Evolutionary conservation across 2,888 invertebrate genomes (phyloP).

Genomic region (Meghimatium bilineatum): DNA sequence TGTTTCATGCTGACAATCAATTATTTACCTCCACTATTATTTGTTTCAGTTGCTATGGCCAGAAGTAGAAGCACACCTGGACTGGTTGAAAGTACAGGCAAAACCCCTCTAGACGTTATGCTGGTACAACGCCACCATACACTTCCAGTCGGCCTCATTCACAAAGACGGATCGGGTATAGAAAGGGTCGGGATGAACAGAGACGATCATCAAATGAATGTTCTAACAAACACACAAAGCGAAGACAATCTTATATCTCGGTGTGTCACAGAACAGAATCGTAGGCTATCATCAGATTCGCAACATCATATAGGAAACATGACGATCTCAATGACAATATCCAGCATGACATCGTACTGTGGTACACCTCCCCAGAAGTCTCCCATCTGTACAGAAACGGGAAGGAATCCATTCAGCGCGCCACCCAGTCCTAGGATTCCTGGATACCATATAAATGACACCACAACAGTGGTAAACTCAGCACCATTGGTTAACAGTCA

Average conservation of each 20-base stretch:
- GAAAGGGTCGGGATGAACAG: constrained; percentile 37
- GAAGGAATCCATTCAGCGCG: constrained; percentile 79
- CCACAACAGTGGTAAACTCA: constrained; percentile 53
- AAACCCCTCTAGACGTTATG: constrained; percentile 82
- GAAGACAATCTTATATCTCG: constrained; percentile 54
- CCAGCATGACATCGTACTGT: constrained; percentile 69
- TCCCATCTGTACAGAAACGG: constrained; percentile 47
- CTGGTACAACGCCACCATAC: constrained; percentile 67
- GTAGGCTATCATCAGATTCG: constrained; percentile 57
- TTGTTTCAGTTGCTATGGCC: constrained; percentile 86
- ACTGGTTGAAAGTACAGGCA: constrained; percentile 93
- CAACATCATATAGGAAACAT: constrained; percentile 55
- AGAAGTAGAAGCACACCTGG: constrained; percentile 96
- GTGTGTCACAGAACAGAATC: constrained; percentile 46
- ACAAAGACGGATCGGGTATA: constrained; percentile 36
- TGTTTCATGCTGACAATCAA: too few species aligned
- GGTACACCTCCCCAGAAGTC: constrained; percentile 62
- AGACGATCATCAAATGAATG: constrained; percentile 32
- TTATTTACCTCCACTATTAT: neutral
- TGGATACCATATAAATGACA: constrained; percentile 50
- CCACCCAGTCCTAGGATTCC: constrained; percentile 73
- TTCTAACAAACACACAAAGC: constrained; percentile 52
- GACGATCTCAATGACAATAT: constrained; percentile 66
- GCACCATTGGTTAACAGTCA: constrained; percentile 30
- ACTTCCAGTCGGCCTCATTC: constrained; percentile 63